Base-by-base conservation (phyloP, 2,113 vertebrate genomes). In the Scartelaos histophorus region DNA sequence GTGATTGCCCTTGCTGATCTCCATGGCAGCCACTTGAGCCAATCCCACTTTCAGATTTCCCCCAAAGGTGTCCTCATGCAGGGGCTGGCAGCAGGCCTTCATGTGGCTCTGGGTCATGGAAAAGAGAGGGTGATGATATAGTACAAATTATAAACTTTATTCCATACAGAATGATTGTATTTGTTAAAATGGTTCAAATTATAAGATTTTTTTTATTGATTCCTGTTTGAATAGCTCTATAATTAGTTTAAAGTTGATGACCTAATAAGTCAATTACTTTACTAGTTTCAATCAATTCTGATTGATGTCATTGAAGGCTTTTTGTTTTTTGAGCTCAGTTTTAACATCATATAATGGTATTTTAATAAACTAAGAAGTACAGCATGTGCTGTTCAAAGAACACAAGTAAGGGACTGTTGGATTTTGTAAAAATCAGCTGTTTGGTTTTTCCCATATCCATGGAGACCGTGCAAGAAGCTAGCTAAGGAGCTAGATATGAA, bases 41-140 rank as follows among this genome's bases (percentile, higher is more conserved):
- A 99, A 91, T 43, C 98, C 98, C 67, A 99, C 98, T 92, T 99
- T 99, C 81, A 99, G 94, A 84, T 99, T 98, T 45, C 98, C 98
- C 10, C 98, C 98, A 54, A 99, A 99, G 0, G 98, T 99, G 75
- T 99, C 98, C 87, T 99, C 98, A 13, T 99, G 97, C 76, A 99
- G 89, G 4, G 97, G 97, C 86, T 99, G 97, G 81, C 96, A 98
- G 81, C 97, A 99, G 3, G 97, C 96, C 93, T 99, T 99, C 98
- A 99, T 99, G 89, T 99, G 97, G 90, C 95, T 97, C 98, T 99
- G 82, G 38, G 88, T 19, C 81, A 75, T 38, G 69, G 11, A 82
- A 5, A 61, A 53, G 24, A 22, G 22, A 67, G 69, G 47, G 38
- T 43, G 10, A 10, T 43, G 10, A 1, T 29, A 29, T 2, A 29